Percentiles rank a stretch among this genome's conserved stretches.
These are phyloP conservation scores for Sarcophaga variegata DNA, from an alignment of 2,888 invertebrate species.

Conservation along the genomic window DNA sequence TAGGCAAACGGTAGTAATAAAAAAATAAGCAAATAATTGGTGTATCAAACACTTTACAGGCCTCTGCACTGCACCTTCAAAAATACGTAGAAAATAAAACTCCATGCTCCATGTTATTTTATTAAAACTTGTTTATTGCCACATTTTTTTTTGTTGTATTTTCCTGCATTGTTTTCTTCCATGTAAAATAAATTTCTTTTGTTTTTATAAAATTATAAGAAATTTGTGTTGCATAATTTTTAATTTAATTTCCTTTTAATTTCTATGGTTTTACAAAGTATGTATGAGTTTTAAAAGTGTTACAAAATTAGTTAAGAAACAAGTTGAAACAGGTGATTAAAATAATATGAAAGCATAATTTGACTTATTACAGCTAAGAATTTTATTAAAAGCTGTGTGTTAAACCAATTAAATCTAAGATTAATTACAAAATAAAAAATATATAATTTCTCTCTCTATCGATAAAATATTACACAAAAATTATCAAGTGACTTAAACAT, in stretches of 20 bases:
- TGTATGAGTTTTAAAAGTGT: neutral
- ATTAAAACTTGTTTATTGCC: conserved; percentile 49
- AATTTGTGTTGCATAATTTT: no score
- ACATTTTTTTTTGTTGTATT: conserved; percentile 16
- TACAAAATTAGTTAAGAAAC: conserved; percentile 1
- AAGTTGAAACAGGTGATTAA: conserved; percentile 18
- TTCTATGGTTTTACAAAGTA: neutral
- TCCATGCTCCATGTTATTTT: no score
- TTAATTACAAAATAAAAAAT: conserved; percentile 27
- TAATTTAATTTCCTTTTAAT: neutral
- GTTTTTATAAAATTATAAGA: neutral
- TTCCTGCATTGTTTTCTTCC: neutral
- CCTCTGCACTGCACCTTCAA: no score
- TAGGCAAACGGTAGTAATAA: no score
- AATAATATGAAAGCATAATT: conserved; percentile 27
- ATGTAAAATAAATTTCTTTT: neutral
- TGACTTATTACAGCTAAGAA: conserved; percentile 29
- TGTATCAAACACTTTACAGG: no score
- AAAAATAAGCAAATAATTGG: no score
- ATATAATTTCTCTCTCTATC: neutral
- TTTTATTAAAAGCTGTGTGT: conserved; percentile 38
- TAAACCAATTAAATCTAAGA: conserved; percentile 18
- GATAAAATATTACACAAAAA: conserved; percentile 67
- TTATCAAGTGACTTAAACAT: conserved; percentile 62
- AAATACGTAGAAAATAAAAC: no score